Evolutionary conservation across 2,888 invertebrate genomes (phyloP).

Genomic region (Sinentomon sp.): DNA sequence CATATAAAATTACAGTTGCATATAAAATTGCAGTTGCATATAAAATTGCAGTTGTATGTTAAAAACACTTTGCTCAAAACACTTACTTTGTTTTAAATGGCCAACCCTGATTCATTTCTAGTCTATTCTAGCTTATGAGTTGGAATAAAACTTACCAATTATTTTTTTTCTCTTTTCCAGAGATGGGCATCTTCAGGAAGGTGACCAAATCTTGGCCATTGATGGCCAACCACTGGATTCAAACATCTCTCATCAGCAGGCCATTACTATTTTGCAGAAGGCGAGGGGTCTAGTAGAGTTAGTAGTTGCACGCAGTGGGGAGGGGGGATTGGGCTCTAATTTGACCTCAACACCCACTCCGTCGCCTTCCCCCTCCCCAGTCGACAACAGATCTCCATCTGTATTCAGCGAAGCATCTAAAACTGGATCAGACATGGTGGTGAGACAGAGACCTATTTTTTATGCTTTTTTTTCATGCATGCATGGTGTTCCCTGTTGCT

Average conservation of each 20-base stretch:
- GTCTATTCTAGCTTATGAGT: too few species aligned
- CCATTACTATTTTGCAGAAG: constrained; percentile 42
- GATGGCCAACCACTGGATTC: constrained; percentile 49
- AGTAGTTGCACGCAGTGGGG: constrained; percentile 29
- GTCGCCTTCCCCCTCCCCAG: constrained; percentile 9
- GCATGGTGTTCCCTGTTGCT: too few species aligned
- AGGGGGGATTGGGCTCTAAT: constrained; percentile 19
- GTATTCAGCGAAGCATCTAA: constrained; percentile 37
- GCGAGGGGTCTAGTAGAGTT: constrained; percentile 39
- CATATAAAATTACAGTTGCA: too few species aligned
- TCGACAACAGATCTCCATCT: constrained; percentile 26
- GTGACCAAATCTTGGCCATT: constrained; percentile 57
- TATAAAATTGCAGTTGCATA: too few species aligned
- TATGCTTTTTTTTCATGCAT: too few species aligned
- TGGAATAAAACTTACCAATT: too few species aligned
- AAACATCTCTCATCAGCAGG: constrained; percentile 58
- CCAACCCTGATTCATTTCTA: too few species aligned
- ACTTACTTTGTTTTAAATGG: too few species aligned
- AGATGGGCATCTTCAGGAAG: constrained; percentile 39
- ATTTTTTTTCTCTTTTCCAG: too few species aligned
- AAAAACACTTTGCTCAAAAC: too few species aligned
- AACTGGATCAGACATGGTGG: constrained; percentile 36
- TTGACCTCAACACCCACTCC: constrained; percentile 10
- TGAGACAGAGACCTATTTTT: too few species aligned
- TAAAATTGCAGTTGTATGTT: too few species aligned